phyloP scores from a whole-genome alignment of 2,113 vertebrate species.

The Epinephelus fuscoguttatus region DNA sequence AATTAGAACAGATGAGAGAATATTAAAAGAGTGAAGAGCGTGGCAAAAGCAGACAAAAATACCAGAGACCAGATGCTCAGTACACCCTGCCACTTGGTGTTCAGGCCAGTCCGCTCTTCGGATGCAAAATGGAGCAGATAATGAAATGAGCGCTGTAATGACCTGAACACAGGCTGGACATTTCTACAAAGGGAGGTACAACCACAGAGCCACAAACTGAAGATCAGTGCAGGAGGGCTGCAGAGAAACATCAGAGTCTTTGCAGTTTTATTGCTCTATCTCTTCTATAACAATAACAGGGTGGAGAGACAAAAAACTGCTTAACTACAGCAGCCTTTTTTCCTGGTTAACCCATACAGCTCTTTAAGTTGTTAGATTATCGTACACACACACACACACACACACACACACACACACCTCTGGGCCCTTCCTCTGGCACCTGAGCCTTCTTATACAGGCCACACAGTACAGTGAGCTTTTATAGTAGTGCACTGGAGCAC shows the following conservation, averaged over 20 bases:
- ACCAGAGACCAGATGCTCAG: conserved; percentile 68
- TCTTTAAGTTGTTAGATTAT: conserved; percentile 13
- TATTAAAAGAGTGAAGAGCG: conserved; percentile 62
- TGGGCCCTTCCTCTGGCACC: conserved; percentile 50
- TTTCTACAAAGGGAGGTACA: neutral
- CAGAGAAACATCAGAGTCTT: neutral
- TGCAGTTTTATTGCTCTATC: neutral
- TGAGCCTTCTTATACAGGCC: conserved; percentile 63
- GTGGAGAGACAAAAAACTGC: neutral
- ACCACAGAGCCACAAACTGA: conserved; percentile 1
- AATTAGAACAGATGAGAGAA: conserved; percentile 74
- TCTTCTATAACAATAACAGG: neutral
- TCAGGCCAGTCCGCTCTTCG: conserved; percentile 16
- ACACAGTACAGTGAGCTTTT: conserved; percentile 68
- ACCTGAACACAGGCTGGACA: conserved; percentile 10
- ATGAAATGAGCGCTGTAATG: conserved; percentile 36
- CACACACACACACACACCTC: neutral
- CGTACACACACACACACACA: conserved; percentile 1
- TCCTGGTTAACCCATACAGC: conserved; percentile 2
- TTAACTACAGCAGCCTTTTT: neutral
- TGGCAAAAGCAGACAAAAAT: conserved; percentile 60
- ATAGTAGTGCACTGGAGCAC: conserved; percentile 65
- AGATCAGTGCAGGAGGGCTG: neutral
- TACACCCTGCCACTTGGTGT: conserved; percentile 21
- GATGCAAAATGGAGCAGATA: conserved; percentile 57